Conservation (phyloP, 2,797 vertebrate genomes). For the Dryobates pubescens region DNA sequence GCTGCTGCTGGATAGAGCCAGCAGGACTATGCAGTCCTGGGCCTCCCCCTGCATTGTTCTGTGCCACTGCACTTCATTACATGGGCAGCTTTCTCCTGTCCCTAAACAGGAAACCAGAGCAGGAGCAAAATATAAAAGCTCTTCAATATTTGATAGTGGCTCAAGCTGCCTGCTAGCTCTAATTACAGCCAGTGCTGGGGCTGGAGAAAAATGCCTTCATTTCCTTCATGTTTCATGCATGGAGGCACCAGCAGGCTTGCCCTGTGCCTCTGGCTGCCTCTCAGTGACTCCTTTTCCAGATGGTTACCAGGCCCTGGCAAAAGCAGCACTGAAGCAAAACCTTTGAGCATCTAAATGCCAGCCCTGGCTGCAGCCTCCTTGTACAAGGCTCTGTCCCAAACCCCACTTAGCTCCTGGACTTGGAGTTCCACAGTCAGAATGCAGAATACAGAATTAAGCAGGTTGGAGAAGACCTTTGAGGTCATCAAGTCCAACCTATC, state of each 20-base stretch:
- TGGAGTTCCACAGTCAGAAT: neutral
- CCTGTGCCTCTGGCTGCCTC: conserved; percentile 63
- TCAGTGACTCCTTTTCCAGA: conserved; percentile 70
- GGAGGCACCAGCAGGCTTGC: conserved; percentile 73
- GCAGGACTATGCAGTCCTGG: conserved; percentile 25
- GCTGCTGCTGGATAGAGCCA: conserved; percentile 57
- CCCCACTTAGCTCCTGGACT: conserved; percentile 35
- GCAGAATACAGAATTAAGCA: no score
- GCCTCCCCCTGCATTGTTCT: conserved; percentile 22
- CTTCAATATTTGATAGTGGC: conserved; percentile 65
- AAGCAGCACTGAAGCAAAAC: conserved; percentile 55
- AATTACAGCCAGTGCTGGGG: conserved; percentile 74
- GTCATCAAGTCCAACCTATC: no score
- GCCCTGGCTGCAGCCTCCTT: conserved; percentile 40
- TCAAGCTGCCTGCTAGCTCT: conserved; percentile 66
- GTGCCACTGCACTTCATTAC: conserved; percentile 70
- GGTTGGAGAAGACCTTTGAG: no score
- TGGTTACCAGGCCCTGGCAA: conserved; percentile 64
- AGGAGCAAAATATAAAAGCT: conserved; percentile 46
- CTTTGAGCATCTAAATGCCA: conserved; percentile 38
- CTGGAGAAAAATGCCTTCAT: conserved; percentile 71
- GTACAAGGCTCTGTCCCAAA: conserved; percentile 29
- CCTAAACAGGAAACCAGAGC: conserved; percentile 69
- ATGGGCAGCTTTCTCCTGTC: conserved; percentile 31
- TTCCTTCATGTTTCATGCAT: conserved; percentile 77